A percentile compares a stretch with the other conserved stretches of the same genome.
These are phyloP conservation scores for Stegastes partitus DNA, from an alignment of 2,113 vertebrate species.

Conservation along the genomic window DNA sequence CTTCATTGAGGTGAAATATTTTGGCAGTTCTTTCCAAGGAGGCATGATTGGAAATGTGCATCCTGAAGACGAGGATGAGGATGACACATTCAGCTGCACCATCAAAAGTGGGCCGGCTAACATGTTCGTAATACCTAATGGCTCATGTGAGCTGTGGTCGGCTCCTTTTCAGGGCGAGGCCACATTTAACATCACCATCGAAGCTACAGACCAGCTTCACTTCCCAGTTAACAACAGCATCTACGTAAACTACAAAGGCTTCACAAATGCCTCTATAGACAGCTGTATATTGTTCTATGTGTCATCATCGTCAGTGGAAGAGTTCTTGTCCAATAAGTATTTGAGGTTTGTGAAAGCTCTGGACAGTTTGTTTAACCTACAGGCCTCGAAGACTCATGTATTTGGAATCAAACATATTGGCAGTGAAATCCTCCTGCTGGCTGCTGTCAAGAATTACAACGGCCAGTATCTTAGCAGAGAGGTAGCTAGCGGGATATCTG, in stretches of 20 bases:
- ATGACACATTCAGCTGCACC: slow-evolving; percentile 78
- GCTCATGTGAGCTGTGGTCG: slow-evolving; percentile 83
- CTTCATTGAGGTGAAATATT: slow-evolving; percentile 86
- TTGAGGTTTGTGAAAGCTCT: slow-evolving; percentile 83
- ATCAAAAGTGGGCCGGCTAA: slow-evolving; percentile 77
- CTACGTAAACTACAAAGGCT: slow-evolving; percentile 84
- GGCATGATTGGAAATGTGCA: slow-evolving; percentile 83
- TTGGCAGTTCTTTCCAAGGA: slow-evolving; percentile 83
- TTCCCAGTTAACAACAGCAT: slow-evolving; percentile 83
- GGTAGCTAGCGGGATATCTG: slow-evolving; percentile 79
- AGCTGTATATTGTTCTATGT: slow-evolving; percentile 84
- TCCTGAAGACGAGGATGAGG: slow-evolving; percentile 81
- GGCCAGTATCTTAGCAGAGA: slow-evolving; percentile 81
- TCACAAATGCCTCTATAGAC: slow-evolving; percentile 83
- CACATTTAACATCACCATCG: slow-evolving; percentile 82
- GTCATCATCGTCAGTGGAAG: slow-evolving; percentile 72
- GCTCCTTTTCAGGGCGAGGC: slow-evolving; percentile 82
- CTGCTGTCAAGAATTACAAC: slow-evolving; percentile 83
- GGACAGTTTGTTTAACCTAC: slow-evolving; percentile 83
- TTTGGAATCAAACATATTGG: slow-evolving; percentile 83
- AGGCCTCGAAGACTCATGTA: slow-evolving; percentile 84
- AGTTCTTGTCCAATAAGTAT: slow-evolving; percentile 82
- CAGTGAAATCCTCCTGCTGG: slow-evolving; percentile 78
- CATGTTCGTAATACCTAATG: slow-evolving; percentile 81
- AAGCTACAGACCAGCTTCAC: slow-evolving; percentile 81